Conservation (phyloP, 2,113 vertebrate species). For the Salvelinus sp. region DNA sequence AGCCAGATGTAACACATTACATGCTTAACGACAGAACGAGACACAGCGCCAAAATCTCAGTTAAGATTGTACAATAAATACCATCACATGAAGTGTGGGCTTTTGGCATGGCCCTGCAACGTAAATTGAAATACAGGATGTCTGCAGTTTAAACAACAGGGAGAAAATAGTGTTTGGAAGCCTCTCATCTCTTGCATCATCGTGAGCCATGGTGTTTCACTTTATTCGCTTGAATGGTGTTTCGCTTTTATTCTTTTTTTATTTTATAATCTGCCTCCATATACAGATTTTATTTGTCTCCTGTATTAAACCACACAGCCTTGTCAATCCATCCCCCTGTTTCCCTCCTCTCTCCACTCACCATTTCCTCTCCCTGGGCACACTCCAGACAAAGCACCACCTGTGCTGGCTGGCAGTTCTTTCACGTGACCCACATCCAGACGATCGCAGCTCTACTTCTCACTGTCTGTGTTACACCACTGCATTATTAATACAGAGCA, state of each 20-base stretch:
- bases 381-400: constrained; percentile 64
- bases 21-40: constrained; percentile 47
- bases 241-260: not conserved
- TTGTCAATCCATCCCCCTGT: not conserved
- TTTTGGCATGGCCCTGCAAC: constrained; percentile 24
- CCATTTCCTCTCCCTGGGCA: constrained; percentile 33
- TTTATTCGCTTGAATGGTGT: not conserved
- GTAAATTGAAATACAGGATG: constrained; percentile 32
- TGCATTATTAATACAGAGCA: constrained; percentile 61
- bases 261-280: constrained; percentile 22
- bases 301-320: constrained; percentile 18
- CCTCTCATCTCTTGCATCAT: not conserved
- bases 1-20: constrained; percentile 45
- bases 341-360: constrained; percentile 19
- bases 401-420: constrained; percentile 54
- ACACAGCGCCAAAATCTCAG: constrained; percentile 17
- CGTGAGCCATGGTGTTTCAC: not conserved
- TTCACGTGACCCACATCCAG: constrained; percentile 27
- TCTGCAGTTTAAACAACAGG: constrained; percentile 32
- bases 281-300: constrained; percentile 38
- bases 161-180: not conserved
- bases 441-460: constrained; percentile 37
- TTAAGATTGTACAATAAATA: constrained; percentile 20
- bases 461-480: constrained; percentile 22
- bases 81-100: constrained; percentile 33